Percentiles rank a stretch among this genome's conserved stretches.
Evolutionary conservation across 2,888 invertebrate species (phyloP).

Genomic region (Chrysopilus asiliformis): DNA sequence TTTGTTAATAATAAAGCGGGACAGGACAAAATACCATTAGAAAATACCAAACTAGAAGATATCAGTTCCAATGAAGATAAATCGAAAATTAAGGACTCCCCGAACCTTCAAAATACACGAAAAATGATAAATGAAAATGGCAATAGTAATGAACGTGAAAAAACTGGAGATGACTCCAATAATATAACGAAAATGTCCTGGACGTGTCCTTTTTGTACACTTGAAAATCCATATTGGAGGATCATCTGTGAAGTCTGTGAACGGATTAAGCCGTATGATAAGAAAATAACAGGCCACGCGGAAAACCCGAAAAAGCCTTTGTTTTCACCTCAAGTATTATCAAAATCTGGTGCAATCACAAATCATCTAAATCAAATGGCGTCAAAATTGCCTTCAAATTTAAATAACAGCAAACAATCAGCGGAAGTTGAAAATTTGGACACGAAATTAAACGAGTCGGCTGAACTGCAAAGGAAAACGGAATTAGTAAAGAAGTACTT

Average conservation of each 20-base stretch:
- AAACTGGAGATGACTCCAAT: neutral
- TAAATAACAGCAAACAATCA: too few species aligned
- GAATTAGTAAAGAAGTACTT: conserved; percentile 22
- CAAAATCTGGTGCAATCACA: neutral
- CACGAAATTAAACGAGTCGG: neutral
- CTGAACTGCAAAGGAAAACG: conserved; percentile 20
- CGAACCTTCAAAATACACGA: neutral
- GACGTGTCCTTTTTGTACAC: conserved; percentile 47
- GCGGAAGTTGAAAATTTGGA: neutral
- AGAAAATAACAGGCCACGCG: too few species aligned
- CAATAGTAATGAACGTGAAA: neutral
- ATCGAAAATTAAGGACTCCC: conserved; percentile 1
- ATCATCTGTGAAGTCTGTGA: conserved; percentile 50
- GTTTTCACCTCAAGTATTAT: neutral
- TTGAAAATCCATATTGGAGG: conserved; percentile 46
- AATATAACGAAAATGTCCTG: conserved; percentile 27
- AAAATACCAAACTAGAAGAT: neutral
- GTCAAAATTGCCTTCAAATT: too few species aligned
- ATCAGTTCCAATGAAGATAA: neutral
- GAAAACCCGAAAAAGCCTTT: neutral
- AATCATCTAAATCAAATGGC: too few species aligned
- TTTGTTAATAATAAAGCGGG: conserved; percentile 8
- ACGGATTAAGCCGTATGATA: conserved; percentile 36
- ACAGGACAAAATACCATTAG: too few species aligned
- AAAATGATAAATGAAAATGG: conserved; percentile 11